A percentile compares a stretch with the other conserved stretches of the same genome.
Evolutionary conservation across 2,113 vertebrate species (phyloP).

Genomic region (Upupa epops): DNA sequence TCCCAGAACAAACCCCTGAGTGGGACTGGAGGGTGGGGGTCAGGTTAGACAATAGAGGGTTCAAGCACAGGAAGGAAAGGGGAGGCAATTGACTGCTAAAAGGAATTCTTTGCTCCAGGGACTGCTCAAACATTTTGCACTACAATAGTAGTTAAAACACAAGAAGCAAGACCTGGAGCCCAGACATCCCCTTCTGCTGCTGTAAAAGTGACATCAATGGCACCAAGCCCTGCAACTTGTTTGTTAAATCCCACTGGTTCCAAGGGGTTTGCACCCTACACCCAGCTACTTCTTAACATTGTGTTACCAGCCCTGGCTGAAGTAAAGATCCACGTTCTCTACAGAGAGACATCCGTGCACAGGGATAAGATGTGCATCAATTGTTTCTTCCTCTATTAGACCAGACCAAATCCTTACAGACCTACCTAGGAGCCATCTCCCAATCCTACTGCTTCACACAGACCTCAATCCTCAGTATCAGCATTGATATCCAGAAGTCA

Average conservation of each 20-base stretch:
- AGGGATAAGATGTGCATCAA: neutral
- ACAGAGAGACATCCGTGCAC: neutral
- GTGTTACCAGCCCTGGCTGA: neutral
- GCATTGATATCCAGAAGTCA: no score
- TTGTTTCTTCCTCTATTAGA: neutral
- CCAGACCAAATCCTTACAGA: neutral
- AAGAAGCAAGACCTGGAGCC: neutral
- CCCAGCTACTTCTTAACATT: no score
- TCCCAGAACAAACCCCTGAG: neutral
- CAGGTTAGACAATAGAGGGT: neutral
- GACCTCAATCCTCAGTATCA: fast-evolving
- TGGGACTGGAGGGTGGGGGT: neutral
- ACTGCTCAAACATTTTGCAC: neutral
- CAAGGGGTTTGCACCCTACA: neutral
- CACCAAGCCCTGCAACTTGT: neutral
- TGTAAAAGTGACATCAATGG: neutral
- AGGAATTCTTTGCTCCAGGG: neutral
- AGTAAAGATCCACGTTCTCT: neutral
- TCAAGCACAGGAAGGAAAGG: neutral
- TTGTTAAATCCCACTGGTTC: neutral
- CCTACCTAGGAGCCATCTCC: neutral
- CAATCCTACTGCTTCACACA: neutral
- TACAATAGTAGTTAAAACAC: neutral
- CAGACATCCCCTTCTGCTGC: neutral
- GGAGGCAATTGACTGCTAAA: neutral